Percentiles rank a stretch among this genome's conserved stretches.
These are phyloP conservation scores for Eucidaris tribuloides DNA, from an alignment of 35 echinoderm and acorn worm species.

Conservation along the genomic window DNA sequence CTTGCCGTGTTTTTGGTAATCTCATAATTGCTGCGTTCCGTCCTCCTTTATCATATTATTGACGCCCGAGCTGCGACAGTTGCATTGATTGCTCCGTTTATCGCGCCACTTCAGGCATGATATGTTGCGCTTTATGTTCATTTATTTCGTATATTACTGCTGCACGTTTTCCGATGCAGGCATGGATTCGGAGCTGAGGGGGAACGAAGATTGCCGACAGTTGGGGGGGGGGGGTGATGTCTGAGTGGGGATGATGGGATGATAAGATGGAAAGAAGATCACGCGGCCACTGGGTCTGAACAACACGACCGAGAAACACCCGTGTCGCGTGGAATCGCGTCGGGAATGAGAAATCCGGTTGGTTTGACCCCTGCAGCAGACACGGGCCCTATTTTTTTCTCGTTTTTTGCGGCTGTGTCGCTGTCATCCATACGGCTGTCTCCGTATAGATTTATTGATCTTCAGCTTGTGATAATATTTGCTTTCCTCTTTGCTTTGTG, in stretches of 20 bases:
- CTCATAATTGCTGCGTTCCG: slow-evolving; percentile 10
- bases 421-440: neutral
- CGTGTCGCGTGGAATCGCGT: slow-evolving; percentile 17
- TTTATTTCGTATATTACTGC: slow-evolving; percentile 14
- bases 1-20: slow-evolving; percentile 21
- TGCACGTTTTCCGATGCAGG: neutral
- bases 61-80: neutral
- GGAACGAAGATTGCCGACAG: too few species aligned
- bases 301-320: slow-evolving; percentile 27
- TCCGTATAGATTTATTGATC: slow-evolving; percentile 31
- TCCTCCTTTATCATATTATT: slow-evolving; percentile 2
- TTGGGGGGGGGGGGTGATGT: neutral
- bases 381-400: too few species aligned
- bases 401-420: too few species aligned
- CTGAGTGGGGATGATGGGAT: neutral
- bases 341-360: slow-evolving; percentile 8
- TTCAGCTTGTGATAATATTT: slow-evolving; percentile 21
- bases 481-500: slow-evolving; percentile 15
- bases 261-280: neutral
- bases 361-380: too few species aligned
- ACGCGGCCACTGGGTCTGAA: slow-evolving; percentile 2
- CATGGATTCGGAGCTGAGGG: too few species aligned
- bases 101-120: neutral
- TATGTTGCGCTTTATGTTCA: slow-evolving; percentile 30
- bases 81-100: slow-evolving; percentile 7